Evolutionary conservation across 2,888 invertebrate genomes (phyloP).

Genomic region (Ferrisia virgata): DNA sequence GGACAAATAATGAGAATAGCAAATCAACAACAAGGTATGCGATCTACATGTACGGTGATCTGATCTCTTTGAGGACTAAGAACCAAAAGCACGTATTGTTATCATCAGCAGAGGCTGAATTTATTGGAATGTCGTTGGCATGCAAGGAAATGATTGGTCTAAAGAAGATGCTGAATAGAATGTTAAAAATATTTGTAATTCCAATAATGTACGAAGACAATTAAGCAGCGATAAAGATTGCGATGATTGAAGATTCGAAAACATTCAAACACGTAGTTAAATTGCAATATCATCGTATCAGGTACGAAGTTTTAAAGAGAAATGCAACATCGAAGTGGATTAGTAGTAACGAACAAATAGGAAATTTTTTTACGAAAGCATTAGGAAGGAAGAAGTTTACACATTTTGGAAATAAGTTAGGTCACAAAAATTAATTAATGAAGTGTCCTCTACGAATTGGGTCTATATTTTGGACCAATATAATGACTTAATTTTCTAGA

Average conservation of each 20-base stretch:
- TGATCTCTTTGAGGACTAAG: too few relatives aligned
- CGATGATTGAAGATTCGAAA: neutral
- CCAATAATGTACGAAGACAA: too few relatives aligned
- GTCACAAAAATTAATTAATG: too few relatives aligned
- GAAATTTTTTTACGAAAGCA: too few relatives aligned
- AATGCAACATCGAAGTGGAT: neutral
- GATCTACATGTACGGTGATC: neutral
- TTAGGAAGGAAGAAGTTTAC: too few relatives aligned
- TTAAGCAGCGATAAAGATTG: too few relatives aligned
- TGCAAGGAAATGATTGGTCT: neutral
- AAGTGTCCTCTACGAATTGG: too few relatives aligned
- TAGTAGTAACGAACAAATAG: neutral
- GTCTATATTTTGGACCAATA: too few relatives aligned
- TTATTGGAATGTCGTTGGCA: neutral
- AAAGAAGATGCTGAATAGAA: neutral
- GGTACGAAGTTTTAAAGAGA: neutral
- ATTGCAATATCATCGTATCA: neutral
- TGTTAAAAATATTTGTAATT: too few relatives aligned
- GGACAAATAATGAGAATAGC: neutral
- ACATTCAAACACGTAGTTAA: neutral
- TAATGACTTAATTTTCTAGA: too few relatives aligned
- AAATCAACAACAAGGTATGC: neutral
- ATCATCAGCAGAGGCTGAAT: conserved; percentile 30
- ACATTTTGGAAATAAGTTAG: too few relatives aligned
- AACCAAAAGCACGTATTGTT: conserved; percentile 22